Percentiles rank a stretch among this genome's conserved stretches.
Conservation (phyloP, 2,888 invertebrate genomes). For the Adelognathus sp. region DNA sequence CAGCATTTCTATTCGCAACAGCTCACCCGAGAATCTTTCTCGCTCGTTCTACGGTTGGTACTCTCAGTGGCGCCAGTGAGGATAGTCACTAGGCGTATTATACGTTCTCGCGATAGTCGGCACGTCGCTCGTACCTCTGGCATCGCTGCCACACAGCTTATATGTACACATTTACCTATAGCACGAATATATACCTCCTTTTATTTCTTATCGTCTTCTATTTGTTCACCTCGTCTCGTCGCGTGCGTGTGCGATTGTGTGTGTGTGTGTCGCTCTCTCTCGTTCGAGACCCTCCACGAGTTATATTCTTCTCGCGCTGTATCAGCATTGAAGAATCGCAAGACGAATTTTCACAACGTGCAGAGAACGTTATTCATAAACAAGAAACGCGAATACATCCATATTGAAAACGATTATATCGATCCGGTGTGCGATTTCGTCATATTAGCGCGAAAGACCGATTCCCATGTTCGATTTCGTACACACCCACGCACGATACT, state of each 20-base stretch:
- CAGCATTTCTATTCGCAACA: constrained; percentile 43
- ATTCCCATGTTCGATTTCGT: constrained; percentile 39
- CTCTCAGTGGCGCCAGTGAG: constrained; percentile 55
- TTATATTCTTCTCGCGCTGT: not conserved
- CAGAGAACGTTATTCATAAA: not conserved
- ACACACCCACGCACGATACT: constrained; percentile 34
- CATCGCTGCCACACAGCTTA: constrained; percentile 8
- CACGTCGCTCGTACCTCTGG: constrained; percentile 35
- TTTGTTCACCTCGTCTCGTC: constrained; percentile 10
- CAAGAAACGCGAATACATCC: constrained; percentile 39
- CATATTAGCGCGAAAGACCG: constrained; percentile 26
- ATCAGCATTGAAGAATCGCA: not conserved
- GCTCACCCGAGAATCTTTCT: not conserved
- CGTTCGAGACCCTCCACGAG: not conserved
- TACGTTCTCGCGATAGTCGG: constrained; percentile 34
- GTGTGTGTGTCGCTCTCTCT: not conserved
- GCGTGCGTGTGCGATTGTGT: not conserved
- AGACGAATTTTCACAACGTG: not conserved
- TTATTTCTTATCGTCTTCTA: constrained; percentile 29
- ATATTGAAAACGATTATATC: constrained; percentile 17
- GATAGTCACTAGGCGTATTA: constrained; percentile 48
- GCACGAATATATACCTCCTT: constrained; percentile 5
- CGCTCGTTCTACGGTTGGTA: constrained; percentile 22
- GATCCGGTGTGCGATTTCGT: constrained; percentile 26
- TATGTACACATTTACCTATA: constrained; percentile 34